Base-by-base conservation (phyloP, 2,113 vertebrate species). In the Equus quagga region DNA sequence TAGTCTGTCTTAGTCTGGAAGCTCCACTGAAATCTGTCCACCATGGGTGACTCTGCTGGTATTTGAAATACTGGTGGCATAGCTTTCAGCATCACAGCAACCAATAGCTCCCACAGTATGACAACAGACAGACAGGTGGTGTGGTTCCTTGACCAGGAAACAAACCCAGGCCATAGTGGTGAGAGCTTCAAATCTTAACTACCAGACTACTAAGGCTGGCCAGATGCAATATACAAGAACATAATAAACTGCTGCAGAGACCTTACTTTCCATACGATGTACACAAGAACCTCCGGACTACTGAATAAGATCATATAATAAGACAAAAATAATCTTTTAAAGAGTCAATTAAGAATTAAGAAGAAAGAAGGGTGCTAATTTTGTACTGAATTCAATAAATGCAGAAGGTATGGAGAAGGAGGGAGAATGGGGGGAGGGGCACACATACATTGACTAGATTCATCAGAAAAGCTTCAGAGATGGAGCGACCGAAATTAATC, bases 401-500 rank as follows among this genome's bases (percentile, higher is more conserved):
- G 46, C 14, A 92, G 56, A 58, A 5, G 9, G 8, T 72, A 11
- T 17, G 8, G 78, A 46, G 3, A 80, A 3, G 80, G 17, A 41
- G 19, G 65, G 0, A 49, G 11, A 6, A 11, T 19, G 1, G 67
- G 2, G 10, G 0, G 41, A 2, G 23, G 0, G 80, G 8, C 23
- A 9, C 26, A 9, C 0, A 6, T 6, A 1, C 9, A 23, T 8
- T 86, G 33, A 56, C 21, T 65, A 46, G 76, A 91, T 65, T 91
- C 58, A 89, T 83, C 36, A 82, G 19, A 94, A 93, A 85, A 94
- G 6, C 33, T 82, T 91, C 56, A 62, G 46, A 86, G n/a, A 81
- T n/a, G 13, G 60, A 80, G 9, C 3, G 18, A 81, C 11, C 23
- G 65, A 51, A 86, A 95, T 79, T 79, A 60, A 70, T 28, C 23